Base-by-base conservation (phyloP, 2,797 vertebrate species). In the Eulemur rubriventer region DNA sequence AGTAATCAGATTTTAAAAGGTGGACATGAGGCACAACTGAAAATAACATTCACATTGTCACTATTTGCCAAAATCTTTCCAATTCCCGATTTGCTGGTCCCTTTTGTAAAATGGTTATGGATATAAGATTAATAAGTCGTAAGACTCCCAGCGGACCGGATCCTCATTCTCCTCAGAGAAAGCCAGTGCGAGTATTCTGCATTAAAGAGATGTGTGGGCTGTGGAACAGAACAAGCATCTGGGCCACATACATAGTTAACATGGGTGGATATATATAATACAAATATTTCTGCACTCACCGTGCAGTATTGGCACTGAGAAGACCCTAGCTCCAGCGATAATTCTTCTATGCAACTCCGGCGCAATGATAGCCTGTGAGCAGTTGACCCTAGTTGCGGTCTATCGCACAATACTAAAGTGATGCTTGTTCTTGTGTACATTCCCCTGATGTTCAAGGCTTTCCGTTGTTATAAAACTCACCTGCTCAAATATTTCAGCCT, bases 1-100 rank as follows among this genome's bases (percentile, higher is more conserved):
- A 95, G 43, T n/a, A 89, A 93, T 73, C 46, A 69, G 86, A 83
- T 87, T 95, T 94, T 93, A 94, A 96, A 93, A 93, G 28, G 33
- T 75, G 1, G 73, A 61, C 76, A 55, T 16, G 70, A 91, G 38
- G 43, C 72, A 82, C 84, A 78, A 61, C 16, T 84, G 48, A 93
- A 97, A 90, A 90, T 82, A 94, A 41, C 28, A 63, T 87, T 52
- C 79, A 80, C 28, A 24, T 33, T 72, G 7, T 89, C 79, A 83
- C 69, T 69, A 48, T 91, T 83, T 83, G 12, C 57, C 92, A 94
- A 95, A 85, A n/a, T 83, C 30, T 95, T 92, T 94, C 86, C 55
- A 26, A 4, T 87, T 89, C 84, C 78, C 67, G 95, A 35, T 85
- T 90, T 91, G 14, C 63, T 91, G 28, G 17, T 72, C 75, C 80